These are phyloP conservation scores for Decapterus maruadsi DNA, from an alignment of 2,797 vertebrate genomes.

Conservation along the genomic window DNA sequence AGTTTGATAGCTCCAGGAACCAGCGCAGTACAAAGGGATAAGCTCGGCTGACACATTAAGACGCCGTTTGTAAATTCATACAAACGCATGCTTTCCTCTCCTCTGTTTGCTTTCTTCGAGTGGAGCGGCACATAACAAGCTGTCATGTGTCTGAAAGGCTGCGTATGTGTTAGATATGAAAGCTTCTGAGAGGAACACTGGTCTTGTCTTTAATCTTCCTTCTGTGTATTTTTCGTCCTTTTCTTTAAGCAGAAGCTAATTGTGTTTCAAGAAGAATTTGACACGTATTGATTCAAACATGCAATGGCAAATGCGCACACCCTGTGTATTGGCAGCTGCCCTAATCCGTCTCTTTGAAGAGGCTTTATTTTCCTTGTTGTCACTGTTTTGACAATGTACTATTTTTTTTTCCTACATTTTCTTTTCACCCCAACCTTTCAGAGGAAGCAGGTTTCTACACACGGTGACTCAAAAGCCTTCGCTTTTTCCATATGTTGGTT, in stretches of 20 bases:
- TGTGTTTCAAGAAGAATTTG: slow-evolving; percentile 80
- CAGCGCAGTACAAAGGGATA: slow-evolving; percentile 35
- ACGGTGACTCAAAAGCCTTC: slow-evolving; percentile 15
- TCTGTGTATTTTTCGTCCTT: slow-evolving; percentile 59
- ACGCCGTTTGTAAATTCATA: slow-evolving; percentile 61
- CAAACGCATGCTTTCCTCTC: slow-evolving; percentile 56
- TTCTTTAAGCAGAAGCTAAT: slow-evolving; percentile 73
- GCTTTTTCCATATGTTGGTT: slow-evolving; percentile 40
- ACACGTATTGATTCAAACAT: slow-evolving; percentile 80
- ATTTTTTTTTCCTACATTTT: slow-evolving; percentile 5
- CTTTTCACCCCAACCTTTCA: slow-evolving; percentile 17
- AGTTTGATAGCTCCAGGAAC: slow-evolving; percentile 49
- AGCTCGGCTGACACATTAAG: slow-evolving; percentile 56
- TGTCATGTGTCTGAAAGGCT: slow-evolving; percentile 64
- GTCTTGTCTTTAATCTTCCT: slow-evolving; percentile 69
- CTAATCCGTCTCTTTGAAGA: slow-evolving; percentile 76
- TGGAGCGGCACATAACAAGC: slow-evolving; percentile 64
- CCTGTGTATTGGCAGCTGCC: slow-evolving; percentile 66
- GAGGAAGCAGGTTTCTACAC: slow-evolving; percentile 43
- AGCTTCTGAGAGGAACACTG: slow-evolving; percentile 59
- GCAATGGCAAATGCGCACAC: slow-evolving; percentile 58
- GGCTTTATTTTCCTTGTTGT: slow-evolving; percentile 44
- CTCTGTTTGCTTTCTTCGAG: slow-evolving; percentile 62
- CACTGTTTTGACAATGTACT: slow-evolving; percentile 69
- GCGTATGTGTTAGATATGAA: slow-evolving; percentile 45